Conservation (phyloP, 2,113 vertebrate species). For the Cepphus grylle region DNA sequence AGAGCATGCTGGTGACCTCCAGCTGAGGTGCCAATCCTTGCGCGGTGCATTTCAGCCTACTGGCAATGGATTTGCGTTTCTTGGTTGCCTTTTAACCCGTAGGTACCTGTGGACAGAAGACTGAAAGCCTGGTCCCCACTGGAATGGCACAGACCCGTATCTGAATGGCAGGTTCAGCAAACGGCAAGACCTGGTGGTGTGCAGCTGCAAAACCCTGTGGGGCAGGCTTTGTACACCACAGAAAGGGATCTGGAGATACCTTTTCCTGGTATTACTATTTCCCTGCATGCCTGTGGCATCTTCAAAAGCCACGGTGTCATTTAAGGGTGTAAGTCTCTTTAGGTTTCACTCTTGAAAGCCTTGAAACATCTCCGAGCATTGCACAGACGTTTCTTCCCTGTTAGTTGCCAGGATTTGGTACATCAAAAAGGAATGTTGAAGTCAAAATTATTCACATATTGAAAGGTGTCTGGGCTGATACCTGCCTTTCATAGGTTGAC, state of each 20-base stretch:
- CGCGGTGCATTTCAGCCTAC: background rate
- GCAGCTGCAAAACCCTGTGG: background rate
- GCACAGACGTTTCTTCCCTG: background rate
- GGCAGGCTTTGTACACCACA: background rate
- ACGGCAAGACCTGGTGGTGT: background rate
- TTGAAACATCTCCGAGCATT: background rate
- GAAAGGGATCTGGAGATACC: background rate
- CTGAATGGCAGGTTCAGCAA: background rate
- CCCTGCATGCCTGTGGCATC: no score
- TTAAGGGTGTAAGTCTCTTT: background rate
- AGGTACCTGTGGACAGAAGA: background rate
- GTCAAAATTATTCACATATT: background rate
- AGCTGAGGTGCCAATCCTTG: background rate
- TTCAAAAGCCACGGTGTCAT: background rate
- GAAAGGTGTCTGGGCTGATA: background rate
- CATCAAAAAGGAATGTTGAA: background rate
- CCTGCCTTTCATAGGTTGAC: background rate
- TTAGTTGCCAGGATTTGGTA: background rate
- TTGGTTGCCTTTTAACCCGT: background rate
- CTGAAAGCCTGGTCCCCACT: background rate
- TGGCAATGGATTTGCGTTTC: background rate
- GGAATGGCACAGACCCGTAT: fast-evolving
- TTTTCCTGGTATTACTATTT: background rate
- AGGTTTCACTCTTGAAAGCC: background rate
- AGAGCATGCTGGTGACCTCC: background rate